Evolutionary conservation across 2,888 invertebrate genomes (phyloP).

Genomic region (Platycnemis pennipes): DNA sequence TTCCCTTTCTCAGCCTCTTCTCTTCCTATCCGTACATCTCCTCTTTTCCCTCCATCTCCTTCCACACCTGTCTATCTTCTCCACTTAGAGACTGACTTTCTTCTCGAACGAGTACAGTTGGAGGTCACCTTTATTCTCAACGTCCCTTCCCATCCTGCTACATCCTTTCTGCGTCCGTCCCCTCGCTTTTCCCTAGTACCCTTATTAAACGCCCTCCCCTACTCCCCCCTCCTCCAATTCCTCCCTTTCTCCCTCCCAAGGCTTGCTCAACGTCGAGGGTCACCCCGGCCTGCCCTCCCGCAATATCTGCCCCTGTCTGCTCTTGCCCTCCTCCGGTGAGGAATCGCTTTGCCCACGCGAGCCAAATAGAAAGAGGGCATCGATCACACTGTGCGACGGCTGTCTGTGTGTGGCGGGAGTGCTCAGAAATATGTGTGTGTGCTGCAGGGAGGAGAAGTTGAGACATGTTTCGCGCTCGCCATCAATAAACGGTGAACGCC

Average conservation of each 20-base stretch:
- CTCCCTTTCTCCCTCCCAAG: not conserved
- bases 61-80: not conserved
- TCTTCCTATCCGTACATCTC: not conserved
- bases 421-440: not conserved
- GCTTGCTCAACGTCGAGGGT: not conserved
- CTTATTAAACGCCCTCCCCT: not conserved
- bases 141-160: too few relatives aligned
- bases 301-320: not conserved
- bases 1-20: not conserved
- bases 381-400: not conserved
- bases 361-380: conserved; percentile 2
- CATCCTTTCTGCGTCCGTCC: too few relatives aligned
- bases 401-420: not conserved
- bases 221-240: not conserved
- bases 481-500: not conserved
- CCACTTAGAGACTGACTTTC: too few relatives aligned
- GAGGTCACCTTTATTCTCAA: too few relatives aligned
- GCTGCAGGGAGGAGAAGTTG: not conserved
- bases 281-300: not conserved
- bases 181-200: too few relatives aligned
- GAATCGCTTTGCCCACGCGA: not conserved
- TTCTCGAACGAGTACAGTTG: too few relatives aligned
- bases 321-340: not conserved
- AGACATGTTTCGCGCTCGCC: not conserved
- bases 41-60: not conserved